These are phyloP conservation scores for Tiliacea citrago DNA, from an alignment of 2,888 invertebrate genomes.

Conservation along the genomic window DNA sequence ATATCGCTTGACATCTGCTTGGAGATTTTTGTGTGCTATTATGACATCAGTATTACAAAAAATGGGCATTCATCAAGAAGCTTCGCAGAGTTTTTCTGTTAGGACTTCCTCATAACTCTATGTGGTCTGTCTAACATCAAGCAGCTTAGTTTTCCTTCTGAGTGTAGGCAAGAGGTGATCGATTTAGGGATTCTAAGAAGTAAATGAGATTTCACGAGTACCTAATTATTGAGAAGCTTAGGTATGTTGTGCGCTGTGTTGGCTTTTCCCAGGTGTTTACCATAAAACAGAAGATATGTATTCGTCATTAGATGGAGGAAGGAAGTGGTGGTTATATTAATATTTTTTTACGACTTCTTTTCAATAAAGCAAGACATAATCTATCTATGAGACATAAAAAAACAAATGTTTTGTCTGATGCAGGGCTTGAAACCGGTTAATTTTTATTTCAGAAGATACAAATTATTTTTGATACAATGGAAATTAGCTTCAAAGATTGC, in stretches of 20 bases:
- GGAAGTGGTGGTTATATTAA: neutral
- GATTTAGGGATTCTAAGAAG: neutral
- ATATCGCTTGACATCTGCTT: slow-evolving; percentile 8
- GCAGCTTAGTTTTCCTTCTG: neutral
- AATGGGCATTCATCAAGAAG: neutral
- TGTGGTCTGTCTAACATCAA: neutral
- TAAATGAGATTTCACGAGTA: neutral
- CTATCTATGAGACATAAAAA: neutral
- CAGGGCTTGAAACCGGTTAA: too few species aligned
- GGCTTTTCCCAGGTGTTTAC: slow-evolving; percentile 1
- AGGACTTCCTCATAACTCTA: neutral
- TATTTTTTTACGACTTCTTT: neutral
- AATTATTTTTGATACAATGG: too few species aligned
- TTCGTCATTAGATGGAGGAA: slow-evolving; percentile 34
- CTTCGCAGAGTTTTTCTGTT: neutral
- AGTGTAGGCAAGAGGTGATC: neutral
- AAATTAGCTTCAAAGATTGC: too few species aligned
- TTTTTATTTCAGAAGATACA: too few species aligned
- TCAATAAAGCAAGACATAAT: neutral
- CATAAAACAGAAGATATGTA: neutral
- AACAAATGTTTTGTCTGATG: too few species aligned
- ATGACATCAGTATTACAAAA: neutral
- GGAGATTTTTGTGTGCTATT: slow-evolving; percentile 7
- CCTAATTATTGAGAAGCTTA: neutral
- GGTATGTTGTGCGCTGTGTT: neutral